Evolutionary conservation across 2,113 vertebrate species (phyloP).

Genomic region (Mormoops blainvillei): DNA sequence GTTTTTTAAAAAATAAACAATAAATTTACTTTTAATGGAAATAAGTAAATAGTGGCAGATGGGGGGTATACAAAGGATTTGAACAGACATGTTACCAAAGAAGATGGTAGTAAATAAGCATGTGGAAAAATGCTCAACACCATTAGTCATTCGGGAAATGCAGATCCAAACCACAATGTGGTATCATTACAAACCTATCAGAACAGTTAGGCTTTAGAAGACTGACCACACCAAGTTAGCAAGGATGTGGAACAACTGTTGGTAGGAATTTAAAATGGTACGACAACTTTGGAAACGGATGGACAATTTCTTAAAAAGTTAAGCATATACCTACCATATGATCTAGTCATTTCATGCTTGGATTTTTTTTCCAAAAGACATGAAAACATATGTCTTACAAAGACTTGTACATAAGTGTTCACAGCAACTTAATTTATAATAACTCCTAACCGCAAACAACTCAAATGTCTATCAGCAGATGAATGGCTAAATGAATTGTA

Average conservation of each 20-base stretch:
- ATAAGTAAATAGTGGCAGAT: background rate
- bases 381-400: background rate
- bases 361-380: background rate
- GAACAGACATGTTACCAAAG: background rate
- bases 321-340: background rate
- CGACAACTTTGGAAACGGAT: no score
- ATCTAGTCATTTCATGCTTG: background rate
- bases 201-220: background rate
- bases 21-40: background rate
- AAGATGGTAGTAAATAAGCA: background rate
- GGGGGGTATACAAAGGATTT: background rate
- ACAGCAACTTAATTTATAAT: background rate
- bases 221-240: no score
- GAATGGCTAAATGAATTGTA: background rate
- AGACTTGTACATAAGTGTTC: background rate
- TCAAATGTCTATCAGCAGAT: background rate
- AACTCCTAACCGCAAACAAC: no score
- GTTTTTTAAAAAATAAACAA: background rate
- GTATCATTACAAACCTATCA: background rate
- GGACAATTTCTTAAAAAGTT: no score
- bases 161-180: background rate
- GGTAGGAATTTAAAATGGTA: no score
- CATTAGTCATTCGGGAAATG: background rate
- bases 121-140: background rate
- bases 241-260: no score